These are phyloP conservation scores for Rhegmatorhina hoffmannsi DNA, from an alignment of 2,113 vertebrate species.

Conservation along the genomic window DNA sequence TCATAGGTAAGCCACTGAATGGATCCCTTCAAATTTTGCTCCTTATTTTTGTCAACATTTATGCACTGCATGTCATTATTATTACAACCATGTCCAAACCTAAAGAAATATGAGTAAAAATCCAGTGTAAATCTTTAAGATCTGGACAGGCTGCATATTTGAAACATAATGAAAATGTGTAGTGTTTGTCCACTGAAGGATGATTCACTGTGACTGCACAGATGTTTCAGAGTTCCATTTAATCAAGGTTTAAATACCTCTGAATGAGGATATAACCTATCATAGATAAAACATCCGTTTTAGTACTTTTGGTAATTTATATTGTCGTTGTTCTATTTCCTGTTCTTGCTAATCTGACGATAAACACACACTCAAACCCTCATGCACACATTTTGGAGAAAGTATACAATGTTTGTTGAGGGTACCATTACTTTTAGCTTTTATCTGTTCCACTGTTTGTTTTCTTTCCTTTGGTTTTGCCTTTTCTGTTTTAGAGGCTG, in stretches of 20 bases:
- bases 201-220: neutral
- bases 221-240: constrained; percentile 9
- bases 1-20: neutral
- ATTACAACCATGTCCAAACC: neutral
- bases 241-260: constrained; percentile 28
- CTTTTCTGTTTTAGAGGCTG: neutral
- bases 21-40: neutral
- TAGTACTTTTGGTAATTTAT: neutral
- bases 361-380: neutral
- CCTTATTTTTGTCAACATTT: neutral
- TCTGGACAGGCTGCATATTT: constrained; percentile 9
- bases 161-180: constrained; percentile 43
- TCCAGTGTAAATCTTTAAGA: neutral
- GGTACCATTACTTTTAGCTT: neutral
- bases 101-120: constrained; percentile 34
- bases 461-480: neutral
- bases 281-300: neutral
- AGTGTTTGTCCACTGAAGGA: neutral
- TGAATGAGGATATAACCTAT: constrained; percentile 2
- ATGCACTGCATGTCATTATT: neutral
- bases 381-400: neutral
- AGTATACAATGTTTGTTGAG: neutral
- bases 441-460: neutral
- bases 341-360: neutral
- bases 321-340: neutral